A percentile compares a stretch with the other conserved stretches of the same genome.
phyloP scores from a whole-genome alignment of 2,797 vertebrate species.

The Furcifer pardalis region DNA sequence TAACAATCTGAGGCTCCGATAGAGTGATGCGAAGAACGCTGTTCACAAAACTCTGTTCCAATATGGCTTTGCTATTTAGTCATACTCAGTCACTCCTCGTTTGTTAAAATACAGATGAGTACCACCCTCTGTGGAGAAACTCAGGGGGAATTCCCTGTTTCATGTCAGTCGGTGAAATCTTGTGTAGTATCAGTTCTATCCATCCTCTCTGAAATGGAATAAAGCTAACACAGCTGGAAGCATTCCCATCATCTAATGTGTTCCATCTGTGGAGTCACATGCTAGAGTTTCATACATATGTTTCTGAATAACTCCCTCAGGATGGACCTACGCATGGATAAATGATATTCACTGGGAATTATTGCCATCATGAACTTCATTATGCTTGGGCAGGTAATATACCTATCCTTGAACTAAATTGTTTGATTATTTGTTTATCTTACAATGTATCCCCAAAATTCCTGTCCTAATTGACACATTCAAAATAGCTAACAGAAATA shows the following conservation, averaged over 20 bases:
- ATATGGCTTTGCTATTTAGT: neutral
- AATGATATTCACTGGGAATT: constrained; percentile 16
- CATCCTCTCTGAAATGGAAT: constrained; percentile 62
- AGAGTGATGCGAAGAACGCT: constrained; percentile 22
- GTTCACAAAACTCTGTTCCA: constrained; percentile 31
- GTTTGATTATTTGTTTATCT: neutral
- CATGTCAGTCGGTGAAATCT: constrained; percentile 61
- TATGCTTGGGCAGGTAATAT: neutral
- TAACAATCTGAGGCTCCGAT: neutral
- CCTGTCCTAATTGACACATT: neutral
- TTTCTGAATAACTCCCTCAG: constrained; percentile 53
- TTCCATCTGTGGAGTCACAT: constrained; percentile 68
- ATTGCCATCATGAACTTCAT: constrained; percentile 35
- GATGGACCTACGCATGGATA: constrained; percentile 55
- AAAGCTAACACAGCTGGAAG: constrained; percentile 70
- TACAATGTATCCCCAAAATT: constrained; percentile 1
- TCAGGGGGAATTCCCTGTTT: constrained; percentile 58
- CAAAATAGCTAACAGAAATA: neutral
- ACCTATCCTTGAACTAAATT: neutral
- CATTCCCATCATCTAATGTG: constrained; percentile 61
- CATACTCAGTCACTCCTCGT: rapidly evolving
- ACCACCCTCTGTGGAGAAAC: constrained; percentile 37
- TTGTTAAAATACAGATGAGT: constrained; percentile 17
- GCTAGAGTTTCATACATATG: constrained; percentile 61
- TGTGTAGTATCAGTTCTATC: constrained; percentile 64